phyloP scores from a whole-genome alignment of 2,888 invertebrate genomes.

The Hyppa rectilinea region DNA sequence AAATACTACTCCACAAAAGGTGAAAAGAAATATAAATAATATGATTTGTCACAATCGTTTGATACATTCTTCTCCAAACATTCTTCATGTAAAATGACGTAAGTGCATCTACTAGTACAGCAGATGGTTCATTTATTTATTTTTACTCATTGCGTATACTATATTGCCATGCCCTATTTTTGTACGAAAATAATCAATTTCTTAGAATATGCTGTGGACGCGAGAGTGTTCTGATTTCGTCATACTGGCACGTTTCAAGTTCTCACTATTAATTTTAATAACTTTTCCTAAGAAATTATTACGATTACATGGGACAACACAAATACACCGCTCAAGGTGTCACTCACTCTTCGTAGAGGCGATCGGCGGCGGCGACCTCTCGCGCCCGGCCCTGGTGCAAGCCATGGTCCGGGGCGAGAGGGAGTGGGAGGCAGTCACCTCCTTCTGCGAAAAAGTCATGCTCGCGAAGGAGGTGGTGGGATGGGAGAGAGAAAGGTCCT shows the following conservation, averaged over 20 bases:
- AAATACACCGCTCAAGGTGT: too few relatives aligned
- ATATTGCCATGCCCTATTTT: conserved; percentile 66
- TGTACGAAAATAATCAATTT: conserved; percentile 68
- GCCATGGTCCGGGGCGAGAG: too few relatives aligned
- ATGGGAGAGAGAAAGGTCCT: too few relatives aligned
- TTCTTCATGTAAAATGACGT: conserved; percentile 55
- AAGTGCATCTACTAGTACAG: conserved; percentile 52
- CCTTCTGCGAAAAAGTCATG: too few relatives aligned
- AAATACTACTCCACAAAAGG: too few relatives aligned
- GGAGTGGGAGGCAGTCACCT: too few relatives aligned
- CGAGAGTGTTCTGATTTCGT: conserved; percentile 47
- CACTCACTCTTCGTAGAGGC: too few relatives aligned
- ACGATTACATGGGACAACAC: not conserved
- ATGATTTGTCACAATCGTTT: not conserved
- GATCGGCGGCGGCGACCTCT: too few relatives aligned
- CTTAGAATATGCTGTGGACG: conserved; percentile 58
- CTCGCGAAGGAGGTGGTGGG: too few relatives aligned
- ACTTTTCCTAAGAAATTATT: conserved; percentile 21
- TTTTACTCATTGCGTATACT: conserved; percentile 61
- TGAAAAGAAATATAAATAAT: too few relatives aligned
- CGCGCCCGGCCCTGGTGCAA: too few relatives aligned
- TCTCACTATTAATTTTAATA: conserved; percentile 27
- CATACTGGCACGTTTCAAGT: conserved; percentile 42
- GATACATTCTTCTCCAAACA: conserved; percentile 20
- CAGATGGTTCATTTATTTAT: conserved; percentile 67